These are phyloP conservation scores for Amphimedon queenslandica DNA, from an alignment of 37 sponge, comb jelly and placozoan genomes.

Conservation along the genomic window DNA sequence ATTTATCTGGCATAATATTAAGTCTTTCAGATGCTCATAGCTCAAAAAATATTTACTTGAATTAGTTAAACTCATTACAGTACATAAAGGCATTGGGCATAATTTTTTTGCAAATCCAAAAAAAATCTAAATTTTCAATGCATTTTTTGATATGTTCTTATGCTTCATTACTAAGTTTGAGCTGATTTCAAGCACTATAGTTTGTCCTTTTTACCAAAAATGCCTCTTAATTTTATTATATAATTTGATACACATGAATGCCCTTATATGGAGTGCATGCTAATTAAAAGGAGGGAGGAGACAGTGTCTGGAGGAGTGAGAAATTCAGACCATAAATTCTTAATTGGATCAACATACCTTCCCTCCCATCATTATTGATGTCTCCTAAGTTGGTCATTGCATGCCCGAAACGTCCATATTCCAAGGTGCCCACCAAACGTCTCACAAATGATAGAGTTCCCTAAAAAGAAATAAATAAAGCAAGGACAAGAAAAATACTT, in stretches of 20 bases:
- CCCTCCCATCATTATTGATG: constrained; percentile 64
- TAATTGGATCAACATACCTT: too few relatives aligned
- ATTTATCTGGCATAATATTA: too few relatives aligned
- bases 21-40: too few relatives aligned
- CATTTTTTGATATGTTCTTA: too few relatives aligned
- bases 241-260: too few relatives aligned
- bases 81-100: too few relatives aligned
- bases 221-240: background rate
- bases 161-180: too few relatives aligned
- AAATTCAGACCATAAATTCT: background rate
- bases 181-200: too few relatives aligned
- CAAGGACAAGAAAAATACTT: background rate
- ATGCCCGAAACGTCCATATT: constrained; percentile 67
- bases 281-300: background rate
- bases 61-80: too few relatives aligned
- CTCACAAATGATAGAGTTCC: constrained; percentile 20
- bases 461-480: background rate
- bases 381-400: constrained; percentile 80
- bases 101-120: too few relatives aligned
- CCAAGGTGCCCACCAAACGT: background rate
- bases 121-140: too few relatives aligned
- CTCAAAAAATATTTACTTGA: too few relatives aligned
- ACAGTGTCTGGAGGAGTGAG: background rate
- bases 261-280: background rate
- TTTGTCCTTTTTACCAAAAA: background rate